Evolutionary conservation across 2,113 vertebrate genomes (phyloP).

Genomic region (Ginglymostoma cirratum): DNA sequence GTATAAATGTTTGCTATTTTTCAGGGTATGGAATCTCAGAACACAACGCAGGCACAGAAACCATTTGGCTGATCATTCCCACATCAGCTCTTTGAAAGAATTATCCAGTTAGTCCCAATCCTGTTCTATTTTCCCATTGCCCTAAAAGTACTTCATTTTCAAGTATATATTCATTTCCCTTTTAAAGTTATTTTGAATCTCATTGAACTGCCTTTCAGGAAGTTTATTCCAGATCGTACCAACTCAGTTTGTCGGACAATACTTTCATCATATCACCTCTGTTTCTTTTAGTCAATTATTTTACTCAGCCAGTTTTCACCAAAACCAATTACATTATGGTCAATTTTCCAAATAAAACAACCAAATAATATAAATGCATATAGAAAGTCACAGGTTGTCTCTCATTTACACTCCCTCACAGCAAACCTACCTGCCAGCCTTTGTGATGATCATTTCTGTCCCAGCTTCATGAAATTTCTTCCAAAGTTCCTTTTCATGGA

Average conservation of each 20-base stretch:
- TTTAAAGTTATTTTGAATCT: not conserved
- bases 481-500: conserved; percentile 95
- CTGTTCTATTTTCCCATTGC: not conserved
- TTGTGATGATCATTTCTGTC: conserved; percentile 98
- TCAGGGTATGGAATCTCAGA: not conserved
- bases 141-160: not conserved
- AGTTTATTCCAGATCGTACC: not conserved
- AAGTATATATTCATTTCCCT: not conserved
- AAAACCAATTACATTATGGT: not conserved
- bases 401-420: conserved; percentile 35
- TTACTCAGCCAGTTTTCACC: not conserved
- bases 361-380: not conserved
- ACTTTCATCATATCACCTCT: not conserved
- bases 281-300: not conserved
- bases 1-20: not conserved
- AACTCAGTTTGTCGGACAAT: not conserved
- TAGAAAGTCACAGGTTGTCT: not conserved
- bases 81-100: not conserved
- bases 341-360: not conserved
- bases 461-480: conserved; percentile 95
- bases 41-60: not conserved
- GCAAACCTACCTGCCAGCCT: conserved; percentile 83
- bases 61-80: not conserved
- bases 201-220: not conserved
- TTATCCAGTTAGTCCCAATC: not conserved